Evolutionary conservation across 2,113 vertebrate species (phyloP).

Genomic region (Elaphurus davidianus): DNA sequence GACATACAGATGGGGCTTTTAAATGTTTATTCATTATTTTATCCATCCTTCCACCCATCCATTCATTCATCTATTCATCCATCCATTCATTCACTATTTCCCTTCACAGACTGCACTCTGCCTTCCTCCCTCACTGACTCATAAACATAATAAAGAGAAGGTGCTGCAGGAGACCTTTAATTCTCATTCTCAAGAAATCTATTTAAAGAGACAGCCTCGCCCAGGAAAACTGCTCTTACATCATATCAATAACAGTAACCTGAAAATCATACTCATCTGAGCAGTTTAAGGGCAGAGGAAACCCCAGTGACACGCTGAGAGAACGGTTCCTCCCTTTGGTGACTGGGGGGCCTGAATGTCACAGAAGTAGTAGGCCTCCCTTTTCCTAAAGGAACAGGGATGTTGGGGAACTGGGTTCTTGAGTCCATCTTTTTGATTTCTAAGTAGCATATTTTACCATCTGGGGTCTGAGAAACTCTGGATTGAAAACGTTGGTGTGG

Average conservation of each 20-base stretch:
- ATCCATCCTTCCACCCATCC: not conserved
- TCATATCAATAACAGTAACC: not conserved
- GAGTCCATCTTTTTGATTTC: not conserved
- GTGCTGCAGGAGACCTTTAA: not conserved
- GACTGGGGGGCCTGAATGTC: not conserved
- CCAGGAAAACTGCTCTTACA: not conserved
- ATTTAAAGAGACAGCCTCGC: conserved; percentile 10
- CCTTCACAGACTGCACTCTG: not conserved
- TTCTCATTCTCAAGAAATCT: conserved; percentile 64
- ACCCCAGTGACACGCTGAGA: not conserved
- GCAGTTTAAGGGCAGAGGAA: not conserved
- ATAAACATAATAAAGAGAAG: not conserved
- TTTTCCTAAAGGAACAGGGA: rapidly evolving
- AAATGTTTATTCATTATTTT: not conserved
- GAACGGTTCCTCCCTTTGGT: conserved; percentile 32
- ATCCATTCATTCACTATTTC: not conserved
- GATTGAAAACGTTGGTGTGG: conserved; percentile 46
- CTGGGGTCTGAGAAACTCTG: conserved; percentile 9
- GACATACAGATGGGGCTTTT: not conserved
- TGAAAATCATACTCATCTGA: not conserved
- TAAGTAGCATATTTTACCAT: not conserved
- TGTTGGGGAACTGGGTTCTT: not conserved
- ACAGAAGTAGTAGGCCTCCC: not conserved
- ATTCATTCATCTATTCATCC: not conserved
- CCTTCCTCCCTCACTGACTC: not conserved